A percentile compares a stretch with the other conserved stretches of the same genome.
Conservation (phyloP, 1,140 invertebrate species). For the Drosophila repletoides region DNA sequence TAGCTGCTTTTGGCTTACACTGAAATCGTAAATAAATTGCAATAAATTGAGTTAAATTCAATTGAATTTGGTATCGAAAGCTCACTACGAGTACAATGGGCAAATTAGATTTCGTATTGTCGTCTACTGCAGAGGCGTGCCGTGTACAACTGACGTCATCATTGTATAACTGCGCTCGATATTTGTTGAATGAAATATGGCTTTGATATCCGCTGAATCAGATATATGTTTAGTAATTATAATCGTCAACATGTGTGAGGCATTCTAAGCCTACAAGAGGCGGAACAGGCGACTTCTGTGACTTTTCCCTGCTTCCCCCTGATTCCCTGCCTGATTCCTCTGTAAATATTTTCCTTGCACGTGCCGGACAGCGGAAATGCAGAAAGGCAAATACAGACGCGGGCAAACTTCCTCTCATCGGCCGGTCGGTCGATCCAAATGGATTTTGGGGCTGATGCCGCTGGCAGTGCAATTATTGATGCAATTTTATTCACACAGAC, state of each 20-base stretch:
- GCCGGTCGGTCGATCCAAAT: background rate
- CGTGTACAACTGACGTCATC: slow-evolving; percentile 31
- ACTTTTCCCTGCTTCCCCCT: too few species aligned
- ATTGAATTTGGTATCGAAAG: slow-evolving; percentile 39
- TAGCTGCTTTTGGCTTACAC: slow-evolving; percentile 27
- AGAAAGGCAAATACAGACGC: slow-evolving; percentile 40
- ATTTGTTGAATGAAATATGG: slow-evolving; percentile 15
- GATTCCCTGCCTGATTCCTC: too few species aligned
- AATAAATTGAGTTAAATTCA: slow-evolving; percentile 51
- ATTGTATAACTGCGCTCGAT: background rate
- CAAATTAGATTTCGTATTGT: slow-evolving; percentile 65
- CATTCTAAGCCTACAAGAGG: slow-evolving; percentile 20
- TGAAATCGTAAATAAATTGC: slow-evolving; percentile 24
- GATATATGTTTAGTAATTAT: background rate
- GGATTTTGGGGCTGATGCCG: slow-evolving; percentile 48
- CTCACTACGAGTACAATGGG: slow-evolving; percentile 48
- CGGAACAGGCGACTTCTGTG: too few species aligned
- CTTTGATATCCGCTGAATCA: slow-evolving; percentile 8
- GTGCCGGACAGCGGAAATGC: slow-evolving; percentile 58
- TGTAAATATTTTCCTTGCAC: slow-evolving; percentile 62
- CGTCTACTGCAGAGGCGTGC: slow-evolving; percentile 20
- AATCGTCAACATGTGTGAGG: slow-evolving; percentile 7
- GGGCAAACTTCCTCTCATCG: slow-evolving; percentile 39
- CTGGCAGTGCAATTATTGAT: slow-evolving; percentile 68
- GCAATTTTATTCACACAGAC: slow-evolving; percentile 44